These are phyloP conservation scores for Drosophila sp. DNA, from an alignment of 1,140 invertebrate species.

Conservation along the genomic window DNA sequence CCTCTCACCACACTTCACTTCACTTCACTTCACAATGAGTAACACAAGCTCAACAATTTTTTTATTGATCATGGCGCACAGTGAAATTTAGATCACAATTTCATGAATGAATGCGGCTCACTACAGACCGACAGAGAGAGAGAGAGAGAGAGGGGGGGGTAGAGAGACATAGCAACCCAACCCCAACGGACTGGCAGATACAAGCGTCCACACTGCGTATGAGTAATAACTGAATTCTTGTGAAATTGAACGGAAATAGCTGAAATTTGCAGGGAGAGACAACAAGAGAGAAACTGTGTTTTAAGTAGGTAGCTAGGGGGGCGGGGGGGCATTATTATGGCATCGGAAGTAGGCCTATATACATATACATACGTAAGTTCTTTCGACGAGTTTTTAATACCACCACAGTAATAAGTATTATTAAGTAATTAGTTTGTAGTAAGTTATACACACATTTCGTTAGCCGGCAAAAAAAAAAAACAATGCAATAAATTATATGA, in stretches of 20 bases:
- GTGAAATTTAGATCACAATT: conserved; percentile 60
- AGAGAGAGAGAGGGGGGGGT: background rate
- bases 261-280: conserved; percentile 53
- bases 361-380: no score
- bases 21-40: conserved; percentile 45
- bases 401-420: no score
- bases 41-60: conserved; percentile 63
- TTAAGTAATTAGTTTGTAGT: no score
- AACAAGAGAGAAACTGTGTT: no score
- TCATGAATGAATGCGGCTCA: conserved; percentile 20
- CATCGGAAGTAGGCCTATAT: conserved; percentile 30
- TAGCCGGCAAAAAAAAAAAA: conserved; percentile 38
- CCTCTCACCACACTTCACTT: background rate
- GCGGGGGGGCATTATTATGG: conserved; percentile 18
- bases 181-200: background rate
- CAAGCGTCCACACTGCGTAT: conserved; percentile 49
- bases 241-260: conserved; percentile 82
- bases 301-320: background rate
- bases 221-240: conserved; percentile 77
- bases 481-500: conserved; percentile 9
- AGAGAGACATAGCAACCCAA: conserved; percentile 45
- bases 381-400: no score
- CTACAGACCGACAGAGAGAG: conserved; percentile 25
- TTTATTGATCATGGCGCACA: conserved; percentile 65
- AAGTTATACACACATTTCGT: background rate